These are phyloP conservation scores for Hyles vespertilio DNA, from an alignment of 1,140 invertebrate species.

Conservation along the genomic window DNA sequence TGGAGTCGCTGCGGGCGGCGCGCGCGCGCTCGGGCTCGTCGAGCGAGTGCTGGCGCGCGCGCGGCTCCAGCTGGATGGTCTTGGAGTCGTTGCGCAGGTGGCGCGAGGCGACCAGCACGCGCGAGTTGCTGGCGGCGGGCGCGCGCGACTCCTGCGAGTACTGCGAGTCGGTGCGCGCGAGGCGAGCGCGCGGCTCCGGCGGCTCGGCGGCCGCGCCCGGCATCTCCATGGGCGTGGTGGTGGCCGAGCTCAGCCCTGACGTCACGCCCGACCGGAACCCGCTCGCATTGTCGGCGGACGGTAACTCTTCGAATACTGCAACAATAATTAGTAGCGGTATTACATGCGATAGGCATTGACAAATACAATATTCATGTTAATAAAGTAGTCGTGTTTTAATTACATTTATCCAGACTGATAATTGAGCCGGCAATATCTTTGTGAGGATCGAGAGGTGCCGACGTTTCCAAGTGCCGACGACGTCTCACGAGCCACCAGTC, in stretches of 20 bases:
- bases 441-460: constrained; percentile 83
- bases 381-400: constrained; percentile 39
- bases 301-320: constrained; percentile 81
- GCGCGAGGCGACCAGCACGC: constrained; percentile 74
- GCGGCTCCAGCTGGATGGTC: constrained; percentile 77
- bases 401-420: constrained; percentile 91
- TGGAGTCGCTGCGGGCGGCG: constrained; percentile 28
- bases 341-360: neutral
- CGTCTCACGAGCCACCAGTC: constrained; percentile 92
- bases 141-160: constrained; percentile 60
- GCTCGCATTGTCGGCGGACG: constrained; percentile 70
- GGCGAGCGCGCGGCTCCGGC: constrained; percentile 28
- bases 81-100: constrained; percentile 78
- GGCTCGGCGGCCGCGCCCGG: constrained; percentile 23
- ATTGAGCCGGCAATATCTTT: constrained; percentile 89
- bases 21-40: constrained; percentile 51
- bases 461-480: constrained; percentile 84
- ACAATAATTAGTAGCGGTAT: constrained; percentile 5
- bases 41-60: constrained; percentile 57
- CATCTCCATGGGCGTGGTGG: constrained; percentile 59
- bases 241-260: constrained; percentile 60
- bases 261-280: constrained; percentile 61
- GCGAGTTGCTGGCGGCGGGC: constrained; percentile 47
- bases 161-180: constrained; percentile 68
- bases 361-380: constrained; percentile 1